Evolutionary conservation across 2,888 invertebrate genomes (phyloP).

Genomic region (Girardia tigrina): DNA sequence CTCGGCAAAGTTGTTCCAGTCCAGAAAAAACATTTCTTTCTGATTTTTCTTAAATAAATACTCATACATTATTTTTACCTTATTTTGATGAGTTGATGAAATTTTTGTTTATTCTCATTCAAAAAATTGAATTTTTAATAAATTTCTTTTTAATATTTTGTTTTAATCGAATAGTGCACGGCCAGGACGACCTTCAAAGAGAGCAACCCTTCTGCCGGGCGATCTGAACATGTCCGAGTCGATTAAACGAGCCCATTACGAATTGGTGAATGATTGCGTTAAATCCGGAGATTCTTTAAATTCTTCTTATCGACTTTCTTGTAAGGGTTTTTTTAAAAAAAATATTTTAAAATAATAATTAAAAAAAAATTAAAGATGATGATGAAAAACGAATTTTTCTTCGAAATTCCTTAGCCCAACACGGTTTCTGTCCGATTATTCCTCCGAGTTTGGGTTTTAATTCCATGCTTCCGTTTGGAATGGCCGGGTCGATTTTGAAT

Average conservation of each 20-base stretch:
- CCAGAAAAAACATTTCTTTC: not conserved
- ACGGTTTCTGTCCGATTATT: not conserved
- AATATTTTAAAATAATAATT: too few relatives aligned
- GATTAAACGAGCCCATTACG: constrained; percentile 21
- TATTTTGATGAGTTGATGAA: not conserved
- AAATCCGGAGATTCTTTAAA: not conserved
- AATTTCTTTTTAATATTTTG: too few relatives aligned
- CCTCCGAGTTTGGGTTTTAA: not conserved
- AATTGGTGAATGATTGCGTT: not conserved
- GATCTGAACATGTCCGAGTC: constrained; percentile 28
- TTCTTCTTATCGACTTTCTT: not conserved
- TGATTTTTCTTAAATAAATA: constrained; percentile 10
- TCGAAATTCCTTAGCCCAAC: not conserved
- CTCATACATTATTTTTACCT: not conserved
- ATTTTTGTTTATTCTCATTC: not conserved
- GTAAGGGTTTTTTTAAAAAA: too few relatives aligned
- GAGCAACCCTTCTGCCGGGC: constrained; percentile 31
- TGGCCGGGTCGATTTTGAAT: not conserved
- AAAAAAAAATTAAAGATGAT: not conserved
- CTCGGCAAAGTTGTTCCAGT: not conserved
- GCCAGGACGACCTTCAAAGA: constrained; percentile 34
- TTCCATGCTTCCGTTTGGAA: constrained; percentile 9
- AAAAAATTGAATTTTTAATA: too few relatives aligned
- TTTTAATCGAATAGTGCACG: constrained; percentile 33
- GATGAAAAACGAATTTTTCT: not conserved